Base-by-base conservation (phyloP, 2,797 vertebrate genomes). In the Gymnoscopelus microlampas region DNA sequence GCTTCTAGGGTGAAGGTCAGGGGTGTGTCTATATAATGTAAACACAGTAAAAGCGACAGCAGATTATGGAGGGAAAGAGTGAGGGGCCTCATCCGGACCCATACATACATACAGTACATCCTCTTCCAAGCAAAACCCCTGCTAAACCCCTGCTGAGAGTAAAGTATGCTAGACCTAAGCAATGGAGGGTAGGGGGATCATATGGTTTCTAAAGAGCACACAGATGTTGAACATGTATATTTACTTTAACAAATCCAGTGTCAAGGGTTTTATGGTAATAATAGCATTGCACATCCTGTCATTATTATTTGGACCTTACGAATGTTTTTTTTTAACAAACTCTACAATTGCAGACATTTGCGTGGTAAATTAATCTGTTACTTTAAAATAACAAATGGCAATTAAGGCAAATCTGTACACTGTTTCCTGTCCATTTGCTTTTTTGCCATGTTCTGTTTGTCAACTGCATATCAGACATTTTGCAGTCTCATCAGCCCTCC, bases 21-120 rank as follows among this genome's bases (percentile, higher is more conserved):
- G 88, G 88, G 87, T 87, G 88, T 87, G 84, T 87, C 83, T 83
- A 58, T 71, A 87, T 71, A 87, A 83, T 81, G 80, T 89, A 90
- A 91, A 91, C 85, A 89, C 71, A 66, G 71, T 85, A 85, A 76
- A 85, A 73, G 76, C 76, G 76, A 76, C 73, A 85, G 82, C 91
- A 19, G 19, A 19, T 19, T 82, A 86, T 32, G 62, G 83, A 74
- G 68, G 44, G 70, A 53, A 67, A 75, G 70, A 81, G 69, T 76
- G 73, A 77, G 70, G 81, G 81, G 81, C 72, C 78, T 44, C 78
- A 80, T 88, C 84, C 74, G 85, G 84, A 84, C 57, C 51, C 54
- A 65, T 71, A 70, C 35, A 39, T 39, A 39, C 7, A 7, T 39
- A 44, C 39, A 44, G 9, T 10, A 60, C 77, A 87, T 83, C 72